Evolutionary conservation across 2,888 invertebrate species (phyloP), one percentile per base, ranked within the genome.

Genomic region (Tenthredo notha): DNA sequence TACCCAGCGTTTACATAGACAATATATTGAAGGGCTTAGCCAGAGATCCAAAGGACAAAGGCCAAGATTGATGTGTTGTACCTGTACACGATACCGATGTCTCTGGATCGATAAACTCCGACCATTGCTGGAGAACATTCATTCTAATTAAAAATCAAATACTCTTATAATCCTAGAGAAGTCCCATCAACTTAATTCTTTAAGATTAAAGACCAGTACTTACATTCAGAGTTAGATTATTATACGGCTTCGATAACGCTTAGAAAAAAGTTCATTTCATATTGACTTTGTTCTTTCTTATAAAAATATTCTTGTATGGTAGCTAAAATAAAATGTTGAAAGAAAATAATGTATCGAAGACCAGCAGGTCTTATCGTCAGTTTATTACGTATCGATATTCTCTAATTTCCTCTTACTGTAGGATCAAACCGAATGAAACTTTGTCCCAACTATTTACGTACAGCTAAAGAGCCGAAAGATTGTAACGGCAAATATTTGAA

Each of bases 1-100:
- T 83, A 47, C 83, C 83, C 33, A 83, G 70, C 15, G 47, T 83
- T 6, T 83, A 47, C 29, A 83, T 83, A 12, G 83, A 83, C 18
- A 83, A 58, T 47, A 83, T 83, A 25, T 47, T 83, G 12, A 43
- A 83, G 29, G 83, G 37, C 9, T 70, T 83, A 7, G 65, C 58
- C 12, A n/a, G 5, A 7, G 37, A 80, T 10, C 18, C 58, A 18
- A 61, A 80, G 33, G 21, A 33, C 15, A 9, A 77, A n/a, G 18
- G 50, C 47, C 25, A 77, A 54, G 29, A 54, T n/a, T 21, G n/a
- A 29, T 65, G 50, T 47, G 6, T 25, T 70, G 70, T 70, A 70
- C 18, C 5, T 12, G 2, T 15, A 47, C 15, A 15, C 15, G 2
- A 47, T 15, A 47, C 47, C 47, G 47, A 47, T 47, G 47, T 2